A percentile compares a stretch with the other conserved stretches of the same genome.
phyloP scores from a whole-genome alignment of 2,888 invertebrate species.

The Pilophorus perplexus region DNA sequence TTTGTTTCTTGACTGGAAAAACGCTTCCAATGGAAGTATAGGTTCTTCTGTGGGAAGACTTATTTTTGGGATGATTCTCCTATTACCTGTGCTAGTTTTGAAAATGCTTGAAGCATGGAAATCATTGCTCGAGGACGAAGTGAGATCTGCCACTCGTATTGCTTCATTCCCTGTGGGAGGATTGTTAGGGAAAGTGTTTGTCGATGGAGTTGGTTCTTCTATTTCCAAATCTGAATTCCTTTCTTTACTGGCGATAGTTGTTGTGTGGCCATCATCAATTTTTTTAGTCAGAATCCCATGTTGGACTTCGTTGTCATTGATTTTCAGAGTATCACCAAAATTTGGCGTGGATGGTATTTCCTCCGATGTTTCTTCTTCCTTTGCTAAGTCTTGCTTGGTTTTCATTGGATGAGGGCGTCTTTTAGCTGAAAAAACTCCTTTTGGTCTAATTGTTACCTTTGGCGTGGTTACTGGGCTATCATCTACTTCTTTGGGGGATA shows the following conservation, averaged over 20 bases:
- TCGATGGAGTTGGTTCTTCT: constrained; percentile 35
- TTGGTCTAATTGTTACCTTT: constrained; percentile 46
- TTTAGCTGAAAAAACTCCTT: constrained; percentile 50
- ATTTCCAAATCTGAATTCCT: constrained; percentile 10
- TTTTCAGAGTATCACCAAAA: constrained; percentile 37
- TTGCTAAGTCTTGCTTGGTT: constrained; percentile 41
- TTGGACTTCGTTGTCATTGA: constrained; percentile 46
- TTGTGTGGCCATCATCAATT: constrained; percentile 45
- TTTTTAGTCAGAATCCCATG: constrained; percentile 45
- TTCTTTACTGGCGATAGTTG: constrained; percentile 45
- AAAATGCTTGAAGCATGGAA: constrained; percentile 70
- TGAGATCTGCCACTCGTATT: constrained; percentile 66
- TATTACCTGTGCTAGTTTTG: constrained; percentile 61
- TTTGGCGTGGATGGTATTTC: constrained; percentile 34
- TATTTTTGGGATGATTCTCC: constrained; percentile 66
- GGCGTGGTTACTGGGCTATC: constrained; percentile 43
- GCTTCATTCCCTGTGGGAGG: constrained; percentile 42
- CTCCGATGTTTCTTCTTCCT: constrained; percentile 43
- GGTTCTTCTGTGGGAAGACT: constrained; percentile 77
- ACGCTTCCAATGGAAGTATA: constrained; percentile 75
- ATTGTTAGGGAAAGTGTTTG: constrained; percentile 39
- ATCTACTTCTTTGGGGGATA: constrained; percentile 45
- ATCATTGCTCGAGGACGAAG: constrained; percentile 69
- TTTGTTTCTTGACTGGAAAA: constrained; percentile 62
- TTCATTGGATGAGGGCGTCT: constrained; percentile 48